Conservation (phyloP, 2,888 invertebrate species). For the Dryobota labecula region DNA sequence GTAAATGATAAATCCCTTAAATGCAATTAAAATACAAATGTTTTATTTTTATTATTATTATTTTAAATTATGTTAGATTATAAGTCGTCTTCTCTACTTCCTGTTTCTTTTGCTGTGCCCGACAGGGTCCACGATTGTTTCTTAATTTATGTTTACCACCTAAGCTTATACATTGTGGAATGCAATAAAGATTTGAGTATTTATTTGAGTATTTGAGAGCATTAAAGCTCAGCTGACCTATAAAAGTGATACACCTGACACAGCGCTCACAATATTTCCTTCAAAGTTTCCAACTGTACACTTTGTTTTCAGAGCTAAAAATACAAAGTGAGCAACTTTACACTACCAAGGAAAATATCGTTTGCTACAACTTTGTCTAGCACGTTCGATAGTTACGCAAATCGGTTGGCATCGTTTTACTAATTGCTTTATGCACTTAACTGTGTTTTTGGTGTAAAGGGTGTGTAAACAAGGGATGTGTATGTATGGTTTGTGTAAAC, state of each 20-base stretch:
- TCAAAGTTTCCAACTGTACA: constrained; percentile 19
- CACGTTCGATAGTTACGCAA: constrained; percentile 21
- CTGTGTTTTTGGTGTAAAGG: background rate
- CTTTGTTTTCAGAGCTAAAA: constrained; percentile 16
- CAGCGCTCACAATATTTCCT: constrained; percentile 31
- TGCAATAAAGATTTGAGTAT: no score
- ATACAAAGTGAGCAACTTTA: constrained; percentile 11
- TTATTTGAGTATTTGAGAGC: no score
- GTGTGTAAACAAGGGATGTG: background rate
- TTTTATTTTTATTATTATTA: no score
- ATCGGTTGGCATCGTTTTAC: constrained; percentile 8
- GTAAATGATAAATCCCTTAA: no score
- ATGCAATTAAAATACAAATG: no score
- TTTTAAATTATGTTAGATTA: no score
- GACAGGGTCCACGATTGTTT: no score
- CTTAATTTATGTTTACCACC: no score
- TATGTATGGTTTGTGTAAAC: constrained; percentile 13
- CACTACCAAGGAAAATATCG: constrained; percentile 25
- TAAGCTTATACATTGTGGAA: no score
- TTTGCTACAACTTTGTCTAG: constrained; percentile 19
- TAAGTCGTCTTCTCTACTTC: no score
- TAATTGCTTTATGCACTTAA: constrained; percentile 24
- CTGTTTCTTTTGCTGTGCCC: no score
- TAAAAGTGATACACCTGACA: background rate
- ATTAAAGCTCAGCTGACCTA: constrained; percentile 1